phyloP scores from a whole-genome alignment of 2,797 vertebrate genomes.

The Melanotaenia pygmaea region DNA sequence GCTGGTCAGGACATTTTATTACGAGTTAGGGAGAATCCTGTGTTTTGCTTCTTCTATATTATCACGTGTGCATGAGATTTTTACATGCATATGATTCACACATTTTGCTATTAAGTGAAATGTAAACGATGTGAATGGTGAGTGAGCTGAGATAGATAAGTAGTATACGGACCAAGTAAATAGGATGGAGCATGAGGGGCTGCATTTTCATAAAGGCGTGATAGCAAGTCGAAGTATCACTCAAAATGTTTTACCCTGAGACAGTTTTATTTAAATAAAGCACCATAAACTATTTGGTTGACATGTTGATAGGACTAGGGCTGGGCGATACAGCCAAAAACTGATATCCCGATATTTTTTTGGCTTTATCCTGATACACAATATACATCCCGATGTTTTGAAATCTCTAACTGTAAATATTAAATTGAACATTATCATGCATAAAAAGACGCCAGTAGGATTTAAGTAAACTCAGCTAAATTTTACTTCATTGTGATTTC shows the following conservation, averaged over 20 bases:
- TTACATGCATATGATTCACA: slow-evolving; percentile 23
- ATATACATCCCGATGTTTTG: too few relatives aligned
- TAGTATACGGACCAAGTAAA: slow-evolving; percentile 19
- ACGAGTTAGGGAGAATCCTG: background rate
- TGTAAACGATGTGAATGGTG: slow-evolving; percentile 14
- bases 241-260: background rate
- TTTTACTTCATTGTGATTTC: too few relatives aligned
- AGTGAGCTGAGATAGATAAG: slow-evolving; percentile 27
- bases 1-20: background rate
- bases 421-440: too few relatives aligned
- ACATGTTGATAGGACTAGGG: background rate
- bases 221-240: background rate
- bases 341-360: too few relatives aligned
- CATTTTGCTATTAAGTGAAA: slow-evolving; percentile 5
- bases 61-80: slow-evolving; percentile 5
- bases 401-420: too few relatives aligned
- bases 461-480: too few relatives aligned
- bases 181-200: background rate
- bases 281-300: background rate
- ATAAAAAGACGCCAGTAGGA: too few relatives aligned
- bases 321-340: too few relatives aligned
- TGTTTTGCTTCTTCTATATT: background rate
- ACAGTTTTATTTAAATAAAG: background rate
- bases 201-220: background rate
- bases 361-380: too few relatives aligned